phyloP scores from a whole-genome alignment of 1,140 invertebrate species.

The Geopemphigus sp. region DNA sequence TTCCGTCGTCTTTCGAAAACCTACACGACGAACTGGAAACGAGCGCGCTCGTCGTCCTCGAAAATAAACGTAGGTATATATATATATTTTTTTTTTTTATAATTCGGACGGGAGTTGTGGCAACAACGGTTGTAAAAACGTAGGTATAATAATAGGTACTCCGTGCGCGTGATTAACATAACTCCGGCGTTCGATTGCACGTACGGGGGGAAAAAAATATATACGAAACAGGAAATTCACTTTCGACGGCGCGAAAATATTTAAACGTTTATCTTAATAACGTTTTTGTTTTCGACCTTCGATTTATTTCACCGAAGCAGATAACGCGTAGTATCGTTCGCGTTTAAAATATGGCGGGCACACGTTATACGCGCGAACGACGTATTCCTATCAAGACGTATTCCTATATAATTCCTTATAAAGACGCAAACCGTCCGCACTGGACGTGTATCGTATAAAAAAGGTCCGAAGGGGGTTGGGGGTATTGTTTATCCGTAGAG shows the following conservation, averaged over 20 bases:
- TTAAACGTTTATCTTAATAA: constrained; percentile 7
- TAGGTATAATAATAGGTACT: background rate
- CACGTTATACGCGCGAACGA: too few relatives aligned
- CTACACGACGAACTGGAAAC: constrained; percentile 8
- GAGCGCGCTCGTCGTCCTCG: background rate
- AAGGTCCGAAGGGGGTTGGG: too few relatives aligned
- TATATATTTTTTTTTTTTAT: background rate
- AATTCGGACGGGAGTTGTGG: background rate
- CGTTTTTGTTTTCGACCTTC: constrained; percentile 13
- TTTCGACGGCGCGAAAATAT: constrained; percentile 10
- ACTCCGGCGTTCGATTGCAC: background rate
- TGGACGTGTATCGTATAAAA: too few relatives aligned
- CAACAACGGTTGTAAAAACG: background rate
- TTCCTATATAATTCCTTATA: too few relatives aligned
- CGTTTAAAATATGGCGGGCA: too few relatives aligned
- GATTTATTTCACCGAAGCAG: background rate
- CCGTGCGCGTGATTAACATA: background rate
- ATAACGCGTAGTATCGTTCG: background rate
- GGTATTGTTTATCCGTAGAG: too few relatives aligned
- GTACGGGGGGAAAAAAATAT: constrained; percentile 9
- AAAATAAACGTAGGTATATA: background rate
- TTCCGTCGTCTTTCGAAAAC: background rate
- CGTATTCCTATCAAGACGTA: too few relatives aligned
- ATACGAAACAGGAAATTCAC: constrained; percentile 25
- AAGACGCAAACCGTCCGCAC: too few relatives aligned